Percentiles rank a stretch among this genome's conserved stretches.
phyloP scores from a whole-genome alignment of 2,888 invertebrate species.

The Mesochorus sp. region DNA sequence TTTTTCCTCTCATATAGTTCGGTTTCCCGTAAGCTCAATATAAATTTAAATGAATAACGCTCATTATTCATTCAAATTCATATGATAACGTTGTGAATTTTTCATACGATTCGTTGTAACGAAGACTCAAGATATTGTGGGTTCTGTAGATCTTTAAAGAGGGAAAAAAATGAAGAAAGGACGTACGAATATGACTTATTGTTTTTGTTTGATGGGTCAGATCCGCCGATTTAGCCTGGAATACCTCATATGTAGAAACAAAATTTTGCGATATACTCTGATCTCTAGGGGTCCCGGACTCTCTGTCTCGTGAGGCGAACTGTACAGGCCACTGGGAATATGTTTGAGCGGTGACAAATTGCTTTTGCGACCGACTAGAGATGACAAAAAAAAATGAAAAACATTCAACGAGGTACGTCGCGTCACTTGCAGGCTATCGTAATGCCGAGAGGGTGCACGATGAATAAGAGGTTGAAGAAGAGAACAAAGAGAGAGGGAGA shows the following conservation, averaged over 20 bases:
- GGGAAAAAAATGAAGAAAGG: no score
- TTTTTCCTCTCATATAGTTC: no score
- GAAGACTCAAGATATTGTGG: no score
- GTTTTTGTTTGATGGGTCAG: no score
- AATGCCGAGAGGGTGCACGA: slow-evolving; percentile 12
- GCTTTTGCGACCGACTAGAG: slow-evolving; percentile 18
- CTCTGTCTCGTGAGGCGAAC: slow-evolving; percentile 9
- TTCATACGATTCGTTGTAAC: no score
- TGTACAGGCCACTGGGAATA: slow-evolving; percentile 38
- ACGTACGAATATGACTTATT: no score
- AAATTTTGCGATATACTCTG: background rate
- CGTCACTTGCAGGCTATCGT: slow-evolving; percentile 34
- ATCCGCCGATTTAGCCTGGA: no score
- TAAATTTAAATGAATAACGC: no score
- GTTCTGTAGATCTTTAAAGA: no score
- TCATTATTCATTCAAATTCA: no score
- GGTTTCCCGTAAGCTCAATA: no score
- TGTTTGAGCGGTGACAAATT: slow-evolving; percentile 53
- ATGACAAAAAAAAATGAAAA: slow-evolving; percentile 15
- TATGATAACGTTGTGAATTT: no score
- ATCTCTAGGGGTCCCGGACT: background rate
- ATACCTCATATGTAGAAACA: background rate
- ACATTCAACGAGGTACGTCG: slow-evolving; percentile 20
- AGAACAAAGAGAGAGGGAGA: background rate
- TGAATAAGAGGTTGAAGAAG: slow-evolving; percentile 34